A percentile compares a stretch with the other conserved stretches of the same genome.
Conservation (phyloP, 2,113 vertebrate species). For the Podarcis raffonei region DNA sequence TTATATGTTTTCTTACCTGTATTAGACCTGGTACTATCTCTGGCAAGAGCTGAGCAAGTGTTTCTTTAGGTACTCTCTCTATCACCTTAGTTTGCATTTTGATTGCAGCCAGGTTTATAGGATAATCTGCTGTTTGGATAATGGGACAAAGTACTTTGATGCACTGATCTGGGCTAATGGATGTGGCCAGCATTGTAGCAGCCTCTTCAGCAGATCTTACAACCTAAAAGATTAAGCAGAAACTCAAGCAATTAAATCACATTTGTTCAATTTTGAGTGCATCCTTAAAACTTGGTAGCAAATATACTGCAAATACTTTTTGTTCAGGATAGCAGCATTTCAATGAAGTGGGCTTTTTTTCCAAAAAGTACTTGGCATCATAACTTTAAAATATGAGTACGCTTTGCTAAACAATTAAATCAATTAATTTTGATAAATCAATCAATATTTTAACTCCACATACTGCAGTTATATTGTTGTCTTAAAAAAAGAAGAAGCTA, state of each 20-base stretch:
- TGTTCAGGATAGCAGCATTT: not conserved
- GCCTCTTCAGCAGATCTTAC: slow-evolving; percentile 94
- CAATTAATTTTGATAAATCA: not conserved
- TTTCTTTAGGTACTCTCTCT: slow-evolving; percentile 89
- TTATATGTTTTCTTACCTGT: slow-evolving; percentile 75
- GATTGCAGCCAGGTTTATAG: slow-evolving; percentile 95
- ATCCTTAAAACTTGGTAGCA: not conserved
- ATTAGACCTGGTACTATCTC: slow-evolving; percentile 95
- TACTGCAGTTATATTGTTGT: not conserved
- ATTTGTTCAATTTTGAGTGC: not conserved
- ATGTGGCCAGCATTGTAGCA: slow-evolving; percentile 89
- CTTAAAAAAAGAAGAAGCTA: not conserved
- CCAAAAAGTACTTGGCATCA: not conserved
- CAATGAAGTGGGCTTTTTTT: not conserved
- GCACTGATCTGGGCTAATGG: slow-evolving; percentile 95
- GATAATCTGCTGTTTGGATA: slow-evolving; percentile 95
- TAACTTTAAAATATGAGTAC: not conserved
- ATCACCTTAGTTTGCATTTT: slow-evolving; percentile 98
- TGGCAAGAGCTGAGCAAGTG: slow-evolving; percentile 86
- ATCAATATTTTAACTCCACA: not conserved
- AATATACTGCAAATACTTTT: not conserved
- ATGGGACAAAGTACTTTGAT: slow-evolving; percentile 97
- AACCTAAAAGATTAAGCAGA: slow-evolving; percentile 77
- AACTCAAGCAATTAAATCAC: not conserved
- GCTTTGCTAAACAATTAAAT: not conserved